Conservation (phyloP, 92 coral and sea anemone genomes). For the Paramuricea clavata region DNA sequence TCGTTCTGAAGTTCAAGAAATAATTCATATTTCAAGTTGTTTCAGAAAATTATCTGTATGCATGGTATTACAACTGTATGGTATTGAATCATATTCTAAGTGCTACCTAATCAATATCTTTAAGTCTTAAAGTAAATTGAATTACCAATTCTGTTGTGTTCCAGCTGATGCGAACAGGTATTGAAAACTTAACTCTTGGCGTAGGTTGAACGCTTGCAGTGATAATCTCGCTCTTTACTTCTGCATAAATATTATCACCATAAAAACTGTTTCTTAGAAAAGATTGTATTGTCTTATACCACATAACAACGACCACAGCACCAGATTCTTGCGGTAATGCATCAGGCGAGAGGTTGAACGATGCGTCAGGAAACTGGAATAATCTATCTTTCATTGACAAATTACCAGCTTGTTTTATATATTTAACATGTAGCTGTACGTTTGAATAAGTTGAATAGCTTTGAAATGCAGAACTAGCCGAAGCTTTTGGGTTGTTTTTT, state of each 20-base stretch:
- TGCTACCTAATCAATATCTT: no score
- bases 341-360: slow-evolving; percentile 17
- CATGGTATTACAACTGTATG: no score
- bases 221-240: background rate
- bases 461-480: background rate
- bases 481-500: background rate
- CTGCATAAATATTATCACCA: background rate
- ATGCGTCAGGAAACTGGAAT: background rate
- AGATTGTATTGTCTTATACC: slow-evolving; percentile 19
- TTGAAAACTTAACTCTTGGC: slow-evolving; percentile 5
- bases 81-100: no score
- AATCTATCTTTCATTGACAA: background rate
- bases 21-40: background rate
- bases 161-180: slow-evolving; percentile 41
- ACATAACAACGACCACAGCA: slow-evolving; percentile 12
- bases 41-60: no score
- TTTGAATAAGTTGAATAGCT: background rate
- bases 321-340: background rate
- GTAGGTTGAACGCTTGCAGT: slow-evolving; percentile 26
- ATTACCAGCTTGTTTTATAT: background rate
- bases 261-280: background rate
- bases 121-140: no score
- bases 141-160: slow-evolving; percentile 19
- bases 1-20: background rate
- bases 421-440: slow-evolving; percentile 19